phyloP scores from a whole-genome alignment of 2,113 vertebrate species.

The Excalfactoria chinensis region DNA sequence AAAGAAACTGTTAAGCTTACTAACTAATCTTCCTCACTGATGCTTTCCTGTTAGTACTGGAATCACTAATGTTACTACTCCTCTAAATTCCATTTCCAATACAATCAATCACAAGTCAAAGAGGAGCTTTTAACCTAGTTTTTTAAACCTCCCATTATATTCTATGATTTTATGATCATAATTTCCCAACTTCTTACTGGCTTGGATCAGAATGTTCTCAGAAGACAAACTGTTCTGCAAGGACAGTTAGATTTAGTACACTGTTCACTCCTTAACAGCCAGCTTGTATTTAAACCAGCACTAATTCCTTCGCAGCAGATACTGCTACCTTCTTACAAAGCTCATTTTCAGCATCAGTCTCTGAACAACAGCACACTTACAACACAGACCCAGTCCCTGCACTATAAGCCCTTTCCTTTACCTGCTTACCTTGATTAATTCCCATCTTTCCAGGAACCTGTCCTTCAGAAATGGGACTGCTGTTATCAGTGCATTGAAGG shows the following conservation, averaged over 20 bases:
- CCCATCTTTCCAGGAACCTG: conserved; percentile 80
- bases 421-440: conserved; percentile 82
- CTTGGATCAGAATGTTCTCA: neutral
- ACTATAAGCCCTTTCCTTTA: neutral
- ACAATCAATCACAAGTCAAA: neutral
- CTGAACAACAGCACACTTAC: neutral
- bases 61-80: neutral
- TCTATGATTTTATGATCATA: neutral
- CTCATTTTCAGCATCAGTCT: neutral
- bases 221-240: neutral
- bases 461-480: conserved; percentile 75
- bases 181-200: neutral
- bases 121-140: neutral
- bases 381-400: neutral
- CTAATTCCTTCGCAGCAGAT: neutral
- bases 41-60: neutral
- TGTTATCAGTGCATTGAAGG: conserved; percentile 88
- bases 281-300: neutral
- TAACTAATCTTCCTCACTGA: neutral
- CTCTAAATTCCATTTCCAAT: neutral
- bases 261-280: neutral
- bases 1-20: neutral
- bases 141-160: neutral
- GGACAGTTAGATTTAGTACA: neutral
- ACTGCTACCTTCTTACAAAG: neutral